phyloP scores from a whole-genome alignment of 2,797 vertebrate genomes.

The Parauchenoglanis ngamensis region DNA sequence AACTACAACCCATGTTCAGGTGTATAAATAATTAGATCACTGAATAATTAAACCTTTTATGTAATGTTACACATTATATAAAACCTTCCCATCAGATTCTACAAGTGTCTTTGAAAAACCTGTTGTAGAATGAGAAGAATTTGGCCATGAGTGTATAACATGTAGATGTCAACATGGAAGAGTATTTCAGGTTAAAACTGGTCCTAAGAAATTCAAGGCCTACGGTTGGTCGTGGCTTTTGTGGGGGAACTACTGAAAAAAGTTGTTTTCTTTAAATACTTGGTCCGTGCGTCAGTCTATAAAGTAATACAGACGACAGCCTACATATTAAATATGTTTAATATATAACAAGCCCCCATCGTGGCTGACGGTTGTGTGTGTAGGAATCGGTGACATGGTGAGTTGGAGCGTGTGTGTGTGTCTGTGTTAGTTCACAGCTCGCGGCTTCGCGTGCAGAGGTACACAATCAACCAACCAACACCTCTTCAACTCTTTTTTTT shows the following conservation, averaged over 20 bases:
- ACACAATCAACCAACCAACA: slow-evolving; percentile 62
- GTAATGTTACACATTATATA: background rate
- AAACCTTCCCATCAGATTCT: background rate
- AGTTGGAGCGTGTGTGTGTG: background rate
- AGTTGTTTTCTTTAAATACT: background rate
- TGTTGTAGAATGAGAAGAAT: background rate
- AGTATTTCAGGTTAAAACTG: background rate
- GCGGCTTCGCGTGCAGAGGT: background rate
- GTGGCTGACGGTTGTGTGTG: background rate
- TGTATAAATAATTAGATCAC: background rate
- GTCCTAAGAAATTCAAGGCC: background rate
- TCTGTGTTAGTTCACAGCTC: background rate
- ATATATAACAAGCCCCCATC: too few relatives aligned
- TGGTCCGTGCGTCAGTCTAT: background rate
- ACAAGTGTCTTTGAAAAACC: background rate
- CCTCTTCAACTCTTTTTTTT: slow-evolving; percentile 59
- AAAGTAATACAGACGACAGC: background rate
- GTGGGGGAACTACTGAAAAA: background rate
- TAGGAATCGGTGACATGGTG: background rate
- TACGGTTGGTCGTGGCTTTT: background rate
- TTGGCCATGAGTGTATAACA: background rate
- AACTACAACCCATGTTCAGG: background rate
- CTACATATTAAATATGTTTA: background rate
- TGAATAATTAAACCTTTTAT: background rate
- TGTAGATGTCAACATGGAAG: background rate